phyloP scores from a whole-genome alignment of 2,888 invertebrate species.

The Metalampra italica region DNA sequence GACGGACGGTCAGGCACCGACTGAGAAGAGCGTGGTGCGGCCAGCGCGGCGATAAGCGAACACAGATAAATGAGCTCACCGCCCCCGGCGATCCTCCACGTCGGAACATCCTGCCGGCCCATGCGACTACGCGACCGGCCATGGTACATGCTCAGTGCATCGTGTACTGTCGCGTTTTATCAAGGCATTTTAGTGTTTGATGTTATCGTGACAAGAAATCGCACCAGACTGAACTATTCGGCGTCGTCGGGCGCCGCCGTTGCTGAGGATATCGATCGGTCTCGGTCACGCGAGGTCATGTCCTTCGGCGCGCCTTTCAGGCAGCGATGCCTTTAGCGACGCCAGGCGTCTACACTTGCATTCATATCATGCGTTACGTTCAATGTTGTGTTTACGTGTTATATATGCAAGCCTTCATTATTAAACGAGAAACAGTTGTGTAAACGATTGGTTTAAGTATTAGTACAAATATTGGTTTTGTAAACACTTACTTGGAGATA shows the following conservation, averaged over 20 bases:
- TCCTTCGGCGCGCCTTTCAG: conserved; percentile 76
- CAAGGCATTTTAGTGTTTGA: conserved; percentile 28
- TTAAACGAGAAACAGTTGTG: too few species aligned
- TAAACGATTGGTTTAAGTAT: too few species aligned
- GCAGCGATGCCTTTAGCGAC: conserved; percentile 27
- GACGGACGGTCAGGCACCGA: conserved; percentile 69
- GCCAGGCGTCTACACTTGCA: neutral
- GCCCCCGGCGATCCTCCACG: conserved; percentile 72
- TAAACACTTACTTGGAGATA: conserved; percentile 85
- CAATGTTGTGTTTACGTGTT: too few species aligned
- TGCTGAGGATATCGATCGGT: conserved; percentile 66
- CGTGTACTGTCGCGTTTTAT: conserved; percentile 25
- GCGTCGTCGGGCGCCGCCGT: conserved; percentile 31
- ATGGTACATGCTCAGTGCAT: conserved; percentile 30
- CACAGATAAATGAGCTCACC: conserved; percentile 71
- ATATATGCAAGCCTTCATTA: too few species aligned
- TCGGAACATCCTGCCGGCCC: conserved; percentile 66
- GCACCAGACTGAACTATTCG: conserved; percentile 59
- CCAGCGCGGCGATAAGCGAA: conserved; percentile 62
- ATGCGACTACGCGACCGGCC: conserved; percentile 61
- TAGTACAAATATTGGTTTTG: too few species aligned
- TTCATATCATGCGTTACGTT: too few species aligned
- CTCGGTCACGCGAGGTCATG: conserved; percentile 69
- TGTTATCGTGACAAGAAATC: conserved; percentile 62
- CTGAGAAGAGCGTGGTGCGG: conserved; percentile 60